phyloP scores from a whole-genome alignment of 1,140 invertebrate species.

The Frieseomelitta varia region DNA sequence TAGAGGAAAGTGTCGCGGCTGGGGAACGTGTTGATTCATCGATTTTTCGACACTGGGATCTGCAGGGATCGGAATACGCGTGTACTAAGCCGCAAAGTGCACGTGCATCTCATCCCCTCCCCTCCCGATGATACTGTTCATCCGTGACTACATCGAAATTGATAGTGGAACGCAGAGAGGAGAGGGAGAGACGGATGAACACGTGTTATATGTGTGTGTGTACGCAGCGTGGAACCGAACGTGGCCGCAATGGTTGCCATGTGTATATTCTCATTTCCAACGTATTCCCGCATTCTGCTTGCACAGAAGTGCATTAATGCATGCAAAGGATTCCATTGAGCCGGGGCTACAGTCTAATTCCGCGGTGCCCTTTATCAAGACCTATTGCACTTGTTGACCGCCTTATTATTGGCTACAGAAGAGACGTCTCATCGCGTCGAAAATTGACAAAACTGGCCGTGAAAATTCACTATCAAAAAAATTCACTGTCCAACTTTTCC shows the following conservation, averaged over 20 bases:
- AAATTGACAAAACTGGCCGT: constrained; percentile 34
- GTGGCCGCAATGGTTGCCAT: constrained; percentile 44
- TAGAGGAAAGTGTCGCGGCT: not conserved
- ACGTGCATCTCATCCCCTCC: constrained; percentile 8
- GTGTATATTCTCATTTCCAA: constrained; percentile 50
- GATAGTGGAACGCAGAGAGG: not conserved
- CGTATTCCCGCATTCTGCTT: constrained; percentile 41
- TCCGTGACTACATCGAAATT: too few relatives aligned
- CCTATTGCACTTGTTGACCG: constrained; percentile 14
- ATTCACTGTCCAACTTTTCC: too few relatives aligned
- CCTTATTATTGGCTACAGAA: constrained; percentile 33
- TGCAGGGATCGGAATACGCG: not conserved
- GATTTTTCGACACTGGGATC: constrained; percentile 17
- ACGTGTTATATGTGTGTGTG: not conserved
- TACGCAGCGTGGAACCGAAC: constrained; percentile 39
- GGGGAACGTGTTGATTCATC: constrained; percentile 40
- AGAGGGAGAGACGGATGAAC: not conserved
- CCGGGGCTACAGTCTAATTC: constrained; percentile 42
- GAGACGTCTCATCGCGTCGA: not conserved
- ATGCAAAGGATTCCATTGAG: constrained; percentile 53
- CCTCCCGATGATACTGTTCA: not conserved
- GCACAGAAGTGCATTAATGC: constrained; percentile 53
- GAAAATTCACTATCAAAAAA: not conserved
- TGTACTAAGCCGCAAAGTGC: constrained; percentile 36
- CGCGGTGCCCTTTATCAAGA: constrained; percentile 39